Base-by-base conservation (phyloP, 2,888 invertebrate species). In the Protonemura montana region DNA sequence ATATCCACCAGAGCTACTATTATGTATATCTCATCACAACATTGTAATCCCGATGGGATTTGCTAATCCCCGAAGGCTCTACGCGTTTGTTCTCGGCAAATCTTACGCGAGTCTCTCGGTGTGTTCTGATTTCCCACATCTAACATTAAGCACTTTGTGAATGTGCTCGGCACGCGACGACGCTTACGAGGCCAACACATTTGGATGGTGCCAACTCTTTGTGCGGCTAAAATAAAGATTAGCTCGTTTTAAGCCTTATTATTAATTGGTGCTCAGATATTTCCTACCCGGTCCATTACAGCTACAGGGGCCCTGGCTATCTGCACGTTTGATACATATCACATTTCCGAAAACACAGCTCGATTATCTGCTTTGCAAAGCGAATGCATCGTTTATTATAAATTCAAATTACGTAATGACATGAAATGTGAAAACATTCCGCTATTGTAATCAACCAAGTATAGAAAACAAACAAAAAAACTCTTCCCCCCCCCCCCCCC, bases 11-110 rank as follows among this genome's bases (percentile, higher is more conserved):
- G 28, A 78, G 78, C 78, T 27, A 78, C 78, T 28, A 78, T 41
- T 83, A 83, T 83, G 42, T 82, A 80, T 86, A 80, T 86, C 86
- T 82, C 86, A 82, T 86, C 82, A 86, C 82, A 86, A 76, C 82
- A 29, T n/a, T 0, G 82, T 86, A 86, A 86, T 86, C 86, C 82
- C 82, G 29, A 29, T 30, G 82, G 86, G 86, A 86, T 81, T 82
- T 76, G 81, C 86, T 86, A 82, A 86, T 82, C 82, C 86, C 86
- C 28, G 21, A 21, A 29, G 86, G 82, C 86, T 83, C 41, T 76
- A 30, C 29, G 59, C 86, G 82, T 86, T 86, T 86, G 86, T 86
- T 76, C 82, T 86, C 86, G 59, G 82, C 82, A 80, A 77, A 78
- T 78, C 80, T 80, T 85, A 78, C 41, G n/a, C 80, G 78, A 78